Evolutionary conservation across 2,797 vertebrate species (phyloP), one percentile per base, ranked within the genome.

Genomic region (Myotis daubentonii): DNA sequence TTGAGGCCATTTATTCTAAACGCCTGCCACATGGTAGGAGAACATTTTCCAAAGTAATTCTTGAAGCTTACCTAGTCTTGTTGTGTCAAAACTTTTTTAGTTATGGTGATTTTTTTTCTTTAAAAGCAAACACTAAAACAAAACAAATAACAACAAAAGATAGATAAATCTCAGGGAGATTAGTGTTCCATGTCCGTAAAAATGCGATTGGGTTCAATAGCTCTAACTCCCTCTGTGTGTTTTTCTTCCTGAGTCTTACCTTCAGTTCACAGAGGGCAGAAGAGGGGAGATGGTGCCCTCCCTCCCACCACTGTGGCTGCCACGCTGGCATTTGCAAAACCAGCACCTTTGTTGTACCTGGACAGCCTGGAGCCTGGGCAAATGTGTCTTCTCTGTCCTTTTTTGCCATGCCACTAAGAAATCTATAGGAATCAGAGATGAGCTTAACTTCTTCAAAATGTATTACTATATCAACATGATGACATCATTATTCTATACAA

Each of bases 391-490:
- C 33, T 57, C 28, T n/a, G 13, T 71, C 15, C 3, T 0, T 89
- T 91, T 74, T 49, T 68, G 38, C 20, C 75, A 41, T 30, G 53
- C 53, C 30, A 25, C 20, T 13, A 68, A 89, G 65, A 82, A 82
- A 86, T 47, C 53, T 25, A 25, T 25, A 30, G 76, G 65, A 89
- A 36, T 79, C 44, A 17, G 38, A 88, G 47, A 76, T 5, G 7
- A 80, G 81, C 30, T 53, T 49, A 86, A 70, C 62, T 79, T 90
- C 44, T 44, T 89, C 62, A 90, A 89, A 78, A 44, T 44, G 5
- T 74, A 76, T 62, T 49, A 44, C 41, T 17, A 66, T 9, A 81
- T 70, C 28, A 88, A 9, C 36, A 47, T 53, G 28, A 80, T 7
- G n/a, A 30, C 1, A 17, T 74, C 33, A 22, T 81, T 41, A 55